Evolutionary conservation across 2,888 invertebrate genomes (phyloP).

Genomic region (Limenitis camilla): DNA sequence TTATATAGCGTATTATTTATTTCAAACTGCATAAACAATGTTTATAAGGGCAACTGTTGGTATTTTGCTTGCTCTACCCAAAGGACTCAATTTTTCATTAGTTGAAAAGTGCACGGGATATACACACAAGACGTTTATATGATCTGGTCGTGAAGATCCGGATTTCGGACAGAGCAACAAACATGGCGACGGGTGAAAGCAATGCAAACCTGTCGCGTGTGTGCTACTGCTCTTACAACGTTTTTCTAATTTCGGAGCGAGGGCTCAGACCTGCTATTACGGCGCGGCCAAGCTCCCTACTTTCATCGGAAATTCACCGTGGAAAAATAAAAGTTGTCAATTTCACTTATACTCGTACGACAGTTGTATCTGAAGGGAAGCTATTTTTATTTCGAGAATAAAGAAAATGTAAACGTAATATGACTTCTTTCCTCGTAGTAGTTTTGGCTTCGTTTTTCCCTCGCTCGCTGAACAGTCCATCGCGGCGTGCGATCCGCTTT

Average conservation of each 20-base stretch:
- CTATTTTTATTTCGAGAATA: constrained; percentile 9
- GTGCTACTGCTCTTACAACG: constrained; percentile 57
- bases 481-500: constrained; percentile 57
- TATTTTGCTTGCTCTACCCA: no score
- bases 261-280: constrained; percentile 52
- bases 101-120: no score
- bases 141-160: constrained; percentile 18
- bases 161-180: constrained; percentile 31
- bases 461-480: constrained; percentile 49
- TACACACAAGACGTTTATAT: background rate
- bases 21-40: no score
- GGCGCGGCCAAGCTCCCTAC: constrained; percentile 44
- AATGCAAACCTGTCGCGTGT: constrained; percentile 49
- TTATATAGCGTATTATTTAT: no score
- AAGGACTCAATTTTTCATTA: no score
- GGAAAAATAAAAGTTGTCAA: constrained; percentile 46
- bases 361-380: constrained; percentile 33
- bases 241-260: constrained; percentile 66
- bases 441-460: constrained; percentile 49
- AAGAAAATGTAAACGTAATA: constrained; percentile 25
- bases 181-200: constrained; percentile 64
- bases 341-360: constrained; percentile 37
- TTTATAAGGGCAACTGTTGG: no score
- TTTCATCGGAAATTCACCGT: constrained; percentile 62
- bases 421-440: constrained; percentile 30